Evolutionary conservation across 2,888 invertebrate genomes (phyloP), one percentile per base, ranked within the genome.

Genomic region (Allolobophora icterica): DNA sequence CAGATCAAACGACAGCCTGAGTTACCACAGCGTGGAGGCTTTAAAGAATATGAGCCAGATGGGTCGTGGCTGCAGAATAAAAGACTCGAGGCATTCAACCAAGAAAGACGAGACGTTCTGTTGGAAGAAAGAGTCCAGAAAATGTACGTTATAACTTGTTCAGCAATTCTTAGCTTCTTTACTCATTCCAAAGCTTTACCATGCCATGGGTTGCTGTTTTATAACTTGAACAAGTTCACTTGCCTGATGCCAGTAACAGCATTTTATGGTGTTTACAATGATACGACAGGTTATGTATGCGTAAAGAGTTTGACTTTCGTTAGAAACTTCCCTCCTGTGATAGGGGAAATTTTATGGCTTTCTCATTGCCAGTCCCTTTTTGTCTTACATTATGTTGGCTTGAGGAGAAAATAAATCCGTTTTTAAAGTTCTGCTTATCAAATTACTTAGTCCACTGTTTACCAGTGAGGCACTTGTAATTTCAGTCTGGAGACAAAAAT

Each of bases 41-140:
- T 91, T 21, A 95, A 95, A 91, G 94, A 94, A 83, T 94, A 93
- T 92, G 93, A 93, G 38, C 94, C 94, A 52, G 94, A 94, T 93
- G 94, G 94, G 30, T 93, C 94, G 5, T 94, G 94, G 94, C 92
- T 94, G 15, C 94, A 94, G 91, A 92, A 92, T 3, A 94, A 94
- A 92, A 92, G 93, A 42, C 92, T 94, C 13, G 93, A 94, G 90
- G 93, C 92, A 13, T 94, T 94, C 90, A 92, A 93, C 91, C 92
- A 93, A 89, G 94, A 94, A 52, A 92, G 94, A 90, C 91, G 92
- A 42, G 91, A 92, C 52, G 92, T 94, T 15, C 89, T 95, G 24
- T 42, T 91, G 52, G 94, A 94, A 91, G 94, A 94, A 90, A 93
- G 94, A 91, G 94, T 94, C 35, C 93, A 94, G 90, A 94, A 93